These are phyloP conservation scores for Encarsia formosa DNA, from an alignment of 2,888 invertebrate species.

Conservation along the genomic window DNA sequence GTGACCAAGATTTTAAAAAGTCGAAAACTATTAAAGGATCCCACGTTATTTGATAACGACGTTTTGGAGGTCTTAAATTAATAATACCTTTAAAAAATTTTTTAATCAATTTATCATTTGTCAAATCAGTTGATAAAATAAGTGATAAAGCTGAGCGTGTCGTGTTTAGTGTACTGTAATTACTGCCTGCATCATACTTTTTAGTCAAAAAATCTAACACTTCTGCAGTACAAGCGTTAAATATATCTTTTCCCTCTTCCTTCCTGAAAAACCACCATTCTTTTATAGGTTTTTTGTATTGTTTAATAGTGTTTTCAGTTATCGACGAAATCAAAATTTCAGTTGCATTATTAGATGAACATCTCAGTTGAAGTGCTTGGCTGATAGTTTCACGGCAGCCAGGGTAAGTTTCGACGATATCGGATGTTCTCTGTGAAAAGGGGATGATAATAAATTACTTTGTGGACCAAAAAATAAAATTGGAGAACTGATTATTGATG, in stretches of 20 bases:
- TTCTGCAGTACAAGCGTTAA: background rate
- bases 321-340: slow-evolving; percentile 27
- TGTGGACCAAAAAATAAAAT: too few relatives aligned
- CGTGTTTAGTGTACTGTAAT: slow-evolving; percentile 8
- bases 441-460: slow-evolving; percentile 2
- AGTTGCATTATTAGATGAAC: too few relatives aligned
- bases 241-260: background rate
- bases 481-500: too few relatives aligned
- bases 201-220: background rate
- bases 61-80: slow-evolving; percentile 8
- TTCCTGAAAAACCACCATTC: slow-evolving; percentile 32
- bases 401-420: slow-evolving; percentile 29
- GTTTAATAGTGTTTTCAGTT: slow-evolving; percentile 26
- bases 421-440: slow-evolving; percentile 30
- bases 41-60: slow-evolving; percentile 34
- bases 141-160: slow-evolving; percentile 11
- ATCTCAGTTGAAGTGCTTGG: too few relatives aligned
- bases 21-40: slow-evolving; percentile 27
- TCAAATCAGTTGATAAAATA: background rate
- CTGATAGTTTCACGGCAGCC: slow-evolving; percentile 32
- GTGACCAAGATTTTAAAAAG: background rate
- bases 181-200: background rate
- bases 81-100: slow-evolving; percentile 14
- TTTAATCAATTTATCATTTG: background rate
- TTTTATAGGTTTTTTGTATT: slow-evolving; percentile 16